These are phyloP conservation scores for Cryptophagus acutangulus DNA, from an alignment of 2,888 invertebrate genomes.

Conservation along the genomic window DNA sequence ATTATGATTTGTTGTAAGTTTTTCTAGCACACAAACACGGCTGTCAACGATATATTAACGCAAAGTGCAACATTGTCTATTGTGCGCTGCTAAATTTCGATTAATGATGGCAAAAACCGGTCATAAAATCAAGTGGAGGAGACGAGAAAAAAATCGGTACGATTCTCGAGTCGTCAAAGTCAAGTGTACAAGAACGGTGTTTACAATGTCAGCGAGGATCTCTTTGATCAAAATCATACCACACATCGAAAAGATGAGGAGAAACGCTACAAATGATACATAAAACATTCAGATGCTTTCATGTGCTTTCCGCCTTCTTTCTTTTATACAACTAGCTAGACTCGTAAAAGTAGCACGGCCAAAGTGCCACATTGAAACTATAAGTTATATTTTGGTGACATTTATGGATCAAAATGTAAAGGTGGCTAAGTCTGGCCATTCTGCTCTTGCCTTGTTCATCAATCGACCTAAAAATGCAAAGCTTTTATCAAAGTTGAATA, in stretches of 20 bases:
- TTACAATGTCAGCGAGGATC: background rate
- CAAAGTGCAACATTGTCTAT: background rate
- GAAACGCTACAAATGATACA: constrained; percentile 1
- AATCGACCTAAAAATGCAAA: no score
- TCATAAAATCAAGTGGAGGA: no score
- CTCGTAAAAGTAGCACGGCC: background rate
- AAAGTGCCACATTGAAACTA: background rate
- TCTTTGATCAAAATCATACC: constrained; percentile 5
- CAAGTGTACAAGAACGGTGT: constrained; percentile 2
- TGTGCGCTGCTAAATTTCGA: no score
- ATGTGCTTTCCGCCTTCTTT: background rate
- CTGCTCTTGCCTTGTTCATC: no score
- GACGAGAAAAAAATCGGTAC: no score
- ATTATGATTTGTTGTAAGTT: background rate
- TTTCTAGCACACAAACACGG: background rate
- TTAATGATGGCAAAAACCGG: no score
- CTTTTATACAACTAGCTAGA: background rate
- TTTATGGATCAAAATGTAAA: constrained; percentile 4
- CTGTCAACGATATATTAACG: background rate
- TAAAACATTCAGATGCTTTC: constrained; percentile 1
- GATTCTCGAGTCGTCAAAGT: constrained; percentile 4
- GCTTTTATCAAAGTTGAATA: no score
- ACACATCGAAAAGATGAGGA: background rate
- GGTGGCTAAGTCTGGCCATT: no score
- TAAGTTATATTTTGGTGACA: constrained; percentile 1